Evolutionary conservation across 2,797 vertebrate genomes (phyloP), one percentile per base, ranked within the genome.

Genomic region (Parotocinclus haroldoi): DNA sequence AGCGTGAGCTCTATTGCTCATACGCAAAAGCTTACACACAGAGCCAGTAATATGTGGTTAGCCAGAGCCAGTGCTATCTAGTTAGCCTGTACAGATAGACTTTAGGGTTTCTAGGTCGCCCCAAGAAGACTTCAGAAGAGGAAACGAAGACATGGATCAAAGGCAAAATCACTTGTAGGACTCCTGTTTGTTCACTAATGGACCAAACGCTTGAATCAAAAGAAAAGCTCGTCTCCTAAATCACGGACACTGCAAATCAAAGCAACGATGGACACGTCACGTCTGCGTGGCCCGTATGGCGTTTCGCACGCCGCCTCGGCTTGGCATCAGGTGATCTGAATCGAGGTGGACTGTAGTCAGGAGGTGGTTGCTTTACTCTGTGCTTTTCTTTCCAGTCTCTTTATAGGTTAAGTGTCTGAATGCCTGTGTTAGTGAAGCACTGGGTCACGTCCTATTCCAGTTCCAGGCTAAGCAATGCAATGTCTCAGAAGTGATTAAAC

Each of bases 401-500:
- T 89, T 89, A 45, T 83, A 81, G 67, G 76, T 39, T 71, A 72
- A 76, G 73, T 93, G 90, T 90, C 11, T 65, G 91, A 89, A 89
- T 92, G 86, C 90, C 81, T 94, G 92, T 91, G 87, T 66, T 92
- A 79, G 82, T 83, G 82, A 84, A 85, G 79, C 83, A 81, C 80
- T 84, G 84, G 86, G 84, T 85, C 84, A 86, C 85, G 85, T 86
- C 87, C 86, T 91, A 89, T 89, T 93, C 27, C 93, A 91, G 88
- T 93, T 93, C 95, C 94, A 89, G 93, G 81, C 89, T 92, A 92
- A 91, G 91, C 89, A 92, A 94, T 96, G 92, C 91, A 96, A 89
- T 96, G 90, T 95, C 93, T 96, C 92, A 93, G 93, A 96, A 94
- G 94, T 98, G 89, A 97, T 97, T 98, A 97, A 98, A 97, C 94